A percentile compares a stretch with the other conserved stretches of the same genome.
Evolutionary conservation across 2,888 invertebrate genomes (phyloP).

Genomic region (Clunio marinus): DNA sequence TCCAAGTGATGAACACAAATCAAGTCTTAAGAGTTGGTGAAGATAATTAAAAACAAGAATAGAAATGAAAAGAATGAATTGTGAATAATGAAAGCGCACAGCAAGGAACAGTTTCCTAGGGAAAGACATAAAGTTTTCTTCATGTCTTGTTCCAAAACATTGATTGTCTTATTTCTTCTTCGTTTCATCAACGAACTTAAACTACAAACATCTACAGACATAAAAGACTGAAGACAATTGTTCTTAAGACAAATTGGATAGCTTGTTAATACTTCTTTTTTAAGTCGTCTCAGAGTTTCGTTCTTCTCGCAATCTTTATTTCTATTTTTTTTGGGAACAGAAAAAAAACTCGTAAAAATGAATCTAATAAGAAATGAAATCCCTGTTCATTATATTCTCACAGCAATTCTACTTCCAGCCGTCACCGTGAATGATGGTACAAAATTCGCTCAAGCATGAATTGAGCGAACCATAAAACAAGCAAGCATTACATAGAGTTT

Average conservation of each 20-base stretch:
- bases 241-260: constrained; percentile 27
- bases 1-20: constrained; percentile 11
- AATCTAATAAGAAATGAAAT: constrained; percentile 25
- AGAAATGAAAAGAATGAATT: too few species aligned
- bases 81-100: too few species aligned
- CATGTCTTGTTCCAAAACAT: neutral
- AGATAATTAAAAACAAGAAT: constrained; percentile 25
- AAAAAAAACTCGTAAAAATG: constrained; percentile 28
- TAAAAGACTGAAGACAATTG: constrained; percentile 24
- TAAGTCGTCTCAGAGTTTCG: neutral
- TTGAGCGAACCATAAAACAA: too few species aligned
- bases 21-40: constrained; percentile 23
- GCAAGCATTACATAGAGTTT: neutral
- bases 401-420: neutral
- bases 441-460: neutral
- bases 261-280: constrained; percentile 25
- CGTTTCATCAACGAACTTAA: constrained; percentile 4
- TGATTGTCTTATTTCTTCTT: constrained; percentile 11
- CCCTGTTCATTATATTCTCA: constrained; percentile 28
- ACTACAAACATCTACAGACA: neutral
- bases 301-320: neutral
- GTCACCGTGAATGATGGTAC: neutral
- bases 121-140: neutral
- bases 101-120: too few species aligned
- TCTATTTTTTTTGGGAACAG: neutral